phyloP scores from a whole-genome alignment of 2,797 vertebrate genomes.

The Decapterus maruadsi region DNA sequence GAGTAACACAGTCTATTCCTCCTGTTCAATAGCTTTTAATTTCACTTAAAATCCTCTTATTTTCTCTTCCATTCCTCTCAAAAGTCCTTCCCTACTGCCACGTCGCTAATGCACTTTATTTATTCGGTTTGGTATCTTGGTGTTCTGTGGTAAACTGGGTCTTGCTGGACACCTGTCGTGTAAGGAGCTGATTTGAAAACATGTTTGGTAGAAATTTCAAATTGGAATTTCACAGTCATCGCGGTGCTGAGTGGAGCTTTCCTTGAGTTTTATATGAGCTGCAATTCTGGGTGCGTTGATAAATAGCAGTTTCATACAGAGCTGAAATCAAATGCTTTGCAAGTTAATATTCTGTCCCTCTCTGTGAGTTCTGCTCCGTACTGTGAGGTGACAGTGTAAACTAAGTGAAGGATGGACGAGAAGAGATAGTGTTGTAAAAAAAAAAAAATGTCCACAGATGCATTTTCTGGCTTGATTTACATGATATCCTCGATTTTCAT shows the following conservation, averaged over 20 bases:
- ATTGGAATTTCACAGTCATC: constrained; percentile 1
- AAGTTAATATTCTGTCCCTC: constrained; percentile 19
- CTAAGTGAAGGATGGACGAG: constrained; percentile 3
- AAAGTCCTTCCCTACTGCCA: too few relatives aligned
- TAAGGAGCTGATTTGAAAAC: not conserved
- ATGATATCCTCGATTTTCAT: constrained; percentile 2
- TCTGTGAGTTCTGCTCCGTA: constrained; percentile 6
- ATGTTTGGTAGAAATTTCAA: not conserved
- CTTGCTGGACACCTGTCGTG: constrained; percentile 12
- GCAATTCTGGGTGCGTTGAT: constrained; percentile 20
- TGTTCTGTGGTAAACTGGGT: not conserved
- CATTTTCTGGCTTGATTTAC: constrained; percentile 6
- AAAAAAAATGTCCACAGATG: not conserved
- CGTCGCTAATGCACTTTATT: not conserved
- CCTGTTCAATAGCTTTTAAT: not conserved
- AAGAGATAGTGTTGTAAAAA: constrained; percentile 5
- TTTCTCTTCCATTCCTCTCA: not conserved
- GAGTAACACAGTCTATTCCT: too few relatives aligned
- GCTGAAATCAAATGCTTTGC: constrained; percentile 1
- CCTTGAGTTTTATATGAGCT: constrained; percentile 5
- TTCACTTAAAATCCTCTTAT: not conserved
- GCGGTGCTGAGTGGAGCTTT: not conserved
- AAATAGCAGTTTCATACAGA: constrained; percentile 15
- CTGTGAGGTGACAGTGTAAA: not conserved
- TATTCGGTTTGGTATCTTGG: not conserved